These are phyloP conservation scores for Antennarius maculatus DNA, from an alignment of 2,797 vertebrate genomes.

Conservation along the genomic window DNA sequence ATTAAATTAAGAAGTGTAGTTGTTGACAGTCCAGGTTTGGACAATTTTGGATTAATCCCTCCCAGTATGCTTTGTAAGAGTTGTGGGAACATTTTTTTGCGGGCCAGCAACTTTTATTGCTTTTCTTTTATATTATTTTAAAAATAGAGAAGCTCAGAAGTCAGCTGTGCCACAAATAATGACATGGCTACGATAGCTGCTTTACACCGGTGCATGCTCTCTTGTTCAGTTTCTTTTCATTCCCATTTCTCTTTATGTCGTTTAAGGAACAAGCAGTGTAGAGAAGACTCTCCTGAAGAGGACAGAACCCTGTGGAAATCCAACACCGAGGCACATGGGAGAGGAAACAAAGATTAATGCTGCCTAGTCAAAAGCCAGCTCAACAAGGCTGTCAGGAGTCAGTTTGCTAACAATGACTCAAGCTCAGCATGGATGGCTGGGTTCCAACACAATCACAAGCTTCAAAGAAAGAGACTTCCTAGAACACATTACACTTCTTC, in stretches of 20 bases:
- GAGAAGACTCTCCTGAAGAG: conserved; percentile 22
- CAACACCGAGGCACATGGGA: conserved; percentile 28
- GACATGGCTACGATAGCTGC: neutral
- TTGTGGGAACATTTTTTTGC: no score
- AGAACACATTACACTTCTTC: conserved; percentile 7
- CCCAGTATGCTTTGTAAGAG: no score
- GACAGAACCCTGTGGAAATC: conserved; percentile 20
- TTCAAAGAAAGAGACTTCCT: conserved; percentile 43
- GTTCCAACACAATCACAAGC: conserved; percentile 56
- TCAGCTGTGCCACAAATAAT: neutral
- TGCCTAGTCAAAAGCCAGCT: conserved; percentile 56
- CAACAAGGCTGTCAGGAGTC: conserved; percentile 50
- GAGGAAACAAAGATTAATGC: conserved; percentile 47
- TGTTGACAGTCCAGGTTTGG: no score
- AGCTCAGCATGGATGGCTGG: conserved; percentile 47
- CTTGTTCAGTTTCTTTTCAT: neutral
- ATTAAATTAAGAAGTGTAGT: no score
- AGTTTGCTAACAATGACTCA: conserved; percentile 63
- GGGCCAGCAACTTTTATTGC: no score
- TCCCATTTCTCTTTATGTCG: neutral
- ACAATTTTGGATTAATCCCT: no score
- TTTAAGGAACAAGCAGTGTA: neutral
- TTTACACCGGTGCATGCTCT: neutral
- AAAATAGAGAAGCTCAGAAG: no score
- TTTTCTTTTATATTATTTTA: no score